phyloP scores from a whole-genome alignment of 2,797 vertebrate genomes.

The Sebastolobus altivelis region DNA sequence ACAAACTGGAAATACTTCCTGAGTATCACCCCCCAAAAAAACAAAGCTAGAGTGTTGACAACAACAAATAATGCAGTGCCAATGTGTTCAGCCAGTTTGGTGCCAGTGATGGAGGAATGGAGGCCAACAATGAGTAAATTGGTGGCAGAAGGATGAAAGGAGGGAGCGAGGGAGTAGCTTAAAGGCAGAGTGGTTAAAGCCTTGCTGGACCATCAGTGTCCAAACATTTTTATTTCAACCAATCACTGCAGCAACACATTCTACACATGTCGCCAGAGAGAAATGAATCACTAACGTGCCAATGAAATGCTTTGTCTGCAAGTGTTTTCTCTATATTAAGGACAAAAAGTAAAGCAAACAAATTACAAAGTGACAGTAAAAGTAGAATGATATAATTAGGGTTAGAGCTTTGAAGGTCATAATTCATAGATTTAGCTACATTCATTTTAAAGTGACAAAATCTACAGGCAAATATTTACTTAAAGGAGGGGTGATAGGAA shows the following conservation, averaged over 20 bases:
- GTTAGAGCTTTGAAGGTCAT: neutral
- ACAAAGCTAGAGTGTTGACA: constrained; percentile 11
- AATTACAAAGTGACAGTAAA: neutral
- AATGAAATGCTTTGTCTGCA: neutral
- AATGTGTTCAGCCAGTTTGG: constrained; percentile 32
- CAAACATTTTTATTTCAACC: constrained; percentile 10
- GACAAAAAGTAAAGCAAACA: neutral
- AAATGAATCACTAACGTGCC: neutral
- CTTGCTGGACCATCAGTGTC: neutral
- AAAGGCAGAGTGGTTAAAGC: constrained; percentile 15
- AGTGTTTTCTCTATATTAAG: neutral
- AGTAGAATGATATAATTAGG: neutral
- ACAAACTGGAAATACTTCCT: constrained; percentile 7
- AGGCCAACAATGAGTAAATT: constrained; percentile 28
- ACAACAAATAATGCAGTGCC: constrained; percentile 10
- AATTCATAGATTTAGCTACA: neutral
- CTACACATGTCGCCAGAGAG: neutral
- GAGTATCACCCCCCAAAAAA: neutral
- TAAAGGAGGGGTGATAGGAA: neutral
- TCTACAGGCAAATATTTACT: neutral
- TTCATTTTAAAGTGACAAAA: neutral
- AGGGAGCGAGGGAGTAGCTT: constrained; percentile 1
- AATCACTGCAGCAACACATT: neutral
- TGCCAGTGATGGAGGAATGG: constrained; percentile 27
- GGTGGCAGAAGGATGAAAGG: constrained; percentile 22